Conservation (phyloP, 1,140 invertebrate genomes). For the Zaprionus ornatus region DNA sequence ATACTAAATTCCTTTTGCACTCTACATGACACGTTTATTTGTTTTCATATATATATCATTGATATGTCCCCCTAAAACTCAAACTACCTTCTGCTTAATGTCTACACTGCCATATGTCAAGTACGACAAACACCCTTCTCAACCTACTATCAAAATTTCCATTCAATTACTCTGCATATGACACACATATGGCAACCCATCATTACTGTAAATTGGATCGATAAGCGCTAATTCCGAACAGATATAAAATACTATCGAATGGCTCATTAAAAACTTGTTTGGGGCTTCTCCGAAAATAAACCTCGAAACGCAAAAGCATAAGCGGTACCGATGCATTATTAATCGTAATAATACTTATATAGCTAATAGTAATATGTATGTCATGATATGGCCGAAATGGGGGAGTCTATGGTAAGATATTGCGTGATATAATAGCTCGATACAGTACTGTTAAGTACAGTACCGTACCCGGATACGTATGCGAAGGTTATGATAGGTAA, state of each 20-base stretch:
- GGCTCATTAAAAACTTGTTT: constrained; percentile 10
- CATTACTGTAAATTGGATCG: neutral
- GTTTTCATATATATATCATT: neutral
- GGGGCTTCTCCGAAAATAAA: neutral
- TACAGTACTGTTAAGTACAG: neutral
- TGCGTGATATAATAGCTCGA: constrained; percentile 28
- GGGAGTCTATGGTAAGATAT: constrained; percentile 33
- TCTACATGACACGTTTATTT: neutral
- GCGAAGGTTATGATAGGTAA: constrained; percentile 58
- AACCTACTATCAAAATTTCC: neutral
- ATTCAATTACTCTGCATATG: neutral
- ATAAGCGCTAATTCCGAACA: neutral
- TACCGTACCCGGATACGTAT: constrained; percentile 54
- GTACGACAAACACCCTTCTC: neutral
- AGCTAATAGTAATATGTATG: constrained; percentile 69
- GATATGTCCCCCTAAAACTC: neutral
- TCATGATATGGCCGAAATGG: constrained; percentile 66
- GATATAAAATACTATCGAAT: constrained; percentile 7
- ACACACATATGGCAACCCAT: neutral
- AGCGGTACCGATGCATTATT: constrained; percentile 47
- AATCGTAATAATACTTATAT: constrained; percentile 68
- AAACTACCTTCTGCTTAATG: neutral
- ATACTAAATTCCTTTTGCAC: neutral
- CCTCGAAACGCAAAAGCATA: constrained; percentile 39
- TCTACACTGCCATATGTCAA: neutral